A percentile compares a stretch with the other conserved stretches of the same genome.
Evolutionary conservation across 2,888 invertebrate genomes (phyloP).

Genomic region (Reticulitermes lucifugus): DNA sequence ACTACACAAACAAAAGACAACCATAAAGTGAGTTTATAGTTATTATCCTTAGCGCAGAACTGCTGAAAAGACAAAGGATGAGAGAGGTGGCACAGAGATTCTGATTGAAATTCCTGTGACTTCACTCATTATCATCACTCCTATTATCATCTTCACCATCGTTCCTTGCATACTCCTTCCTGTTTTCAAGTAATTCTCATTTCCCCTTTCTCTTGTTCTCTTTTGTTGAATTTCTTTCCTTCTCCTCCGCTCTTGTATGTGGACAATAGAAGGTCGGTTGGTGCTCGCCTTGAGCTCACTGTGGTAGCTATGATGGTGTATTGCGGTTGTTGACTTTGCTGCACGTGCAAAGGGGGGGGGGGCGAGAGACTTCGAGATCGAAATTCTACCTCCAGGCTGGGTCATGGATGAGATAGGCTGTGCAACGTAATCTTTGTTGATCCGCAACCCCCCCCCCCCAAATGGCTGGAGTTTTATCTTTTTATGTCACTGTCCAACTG

Average conservation of each 20-base stretch:
- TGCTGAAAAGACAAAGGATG: too few relatives aligned
- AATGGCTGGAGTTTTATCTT: background rate
- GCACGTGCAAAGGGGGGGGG: background rate
- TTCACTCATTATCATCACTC: background rate
- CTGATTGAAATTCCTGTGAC: background rate
- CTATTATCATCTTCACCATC: background rate
- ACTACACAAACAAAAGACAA: too few relatives aligned
- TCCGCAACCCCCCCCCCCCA: background rate
- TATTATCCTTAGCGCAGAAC: too few relatives aligned
- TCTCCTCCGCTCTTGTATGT: background rate
- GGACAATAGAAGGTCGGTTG: background rate
- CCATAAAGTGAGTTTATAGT: too few relatives aligned
- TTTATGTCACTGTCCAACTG: background rate
- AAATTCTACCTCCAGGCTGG: background rate
- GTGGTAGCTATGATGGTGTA: background rate
- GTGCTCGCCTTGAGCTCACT: background rate
- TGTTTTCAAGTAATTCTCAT: background rate
- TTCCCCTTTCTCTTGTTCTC: background rate
- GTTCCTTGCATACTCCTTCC: background rate
- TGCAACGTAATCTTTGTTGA: background rate
- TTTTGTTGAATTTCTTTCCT: background rate
- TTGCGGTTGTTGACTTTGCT: background rate
- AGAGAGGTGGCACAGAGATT: background rate
- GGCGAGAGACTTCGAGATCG: background rate
- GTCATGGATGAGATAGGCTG: constrained; percentile 9